Evolutionary conservation across 2,797 vertebrate genomes (phyloP).

Genomic region (Helarctos malayanus): DNA sequence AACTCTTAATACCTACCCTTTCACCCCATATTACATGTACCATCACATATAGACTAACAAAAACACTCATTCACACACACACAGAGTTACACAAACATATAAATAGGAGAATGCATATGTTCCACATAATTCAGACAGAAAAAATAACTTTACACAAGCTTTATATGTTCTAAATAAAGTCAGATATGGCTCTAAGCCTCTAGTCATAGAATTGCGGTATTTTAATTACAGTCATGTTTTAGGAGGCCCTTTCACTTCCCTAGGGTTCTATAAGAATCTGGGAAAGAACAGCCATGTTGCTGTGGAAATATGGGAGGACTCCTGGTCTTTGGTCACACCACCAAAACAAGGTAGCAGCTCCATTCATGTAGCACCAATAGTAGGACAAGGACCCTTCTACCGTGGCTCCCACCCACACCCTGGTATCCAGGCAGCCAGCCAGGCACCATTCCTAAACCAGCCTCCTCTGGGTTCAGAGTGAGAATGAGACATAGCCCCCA

Average conservation of each 20-base stretch:
- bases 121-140: not conserved
- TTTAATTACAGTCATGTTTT: not conserved
- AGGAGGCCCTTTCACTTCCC: not conserved
- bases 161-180: not conserved
- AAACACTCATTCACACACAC: not conserved
- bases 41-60: not conserved
- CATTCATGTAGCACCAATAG: not conserved
- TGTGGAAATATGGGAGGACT: not conserved
- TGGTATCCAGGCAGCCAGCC: not conserved
- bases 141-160: not conserved
- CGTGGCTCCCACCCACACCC: no score
- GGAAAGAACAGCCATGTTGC: not conserved
- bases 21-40: not conserved
- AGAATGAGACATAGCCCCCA: not conserved
- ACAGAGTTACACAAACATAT: not conserved
- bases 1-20: not conserved
- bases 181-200: not conserved
- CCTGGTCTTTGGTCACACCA: not conserved
- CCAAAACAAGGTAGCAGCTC: no score
- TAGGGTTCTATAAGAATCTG: not conserved
- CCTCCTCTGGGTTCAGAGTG: not conserved
- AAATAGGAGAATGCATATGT: not conserved
- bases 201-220: not conserved
- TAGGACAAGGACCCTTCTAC: not conserved
- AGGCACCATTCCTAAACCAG: not conserved